Evolutionary conservation across 2,888 invertebrate species (phyloP).

Genomic region (Pocota personata): DNA sequence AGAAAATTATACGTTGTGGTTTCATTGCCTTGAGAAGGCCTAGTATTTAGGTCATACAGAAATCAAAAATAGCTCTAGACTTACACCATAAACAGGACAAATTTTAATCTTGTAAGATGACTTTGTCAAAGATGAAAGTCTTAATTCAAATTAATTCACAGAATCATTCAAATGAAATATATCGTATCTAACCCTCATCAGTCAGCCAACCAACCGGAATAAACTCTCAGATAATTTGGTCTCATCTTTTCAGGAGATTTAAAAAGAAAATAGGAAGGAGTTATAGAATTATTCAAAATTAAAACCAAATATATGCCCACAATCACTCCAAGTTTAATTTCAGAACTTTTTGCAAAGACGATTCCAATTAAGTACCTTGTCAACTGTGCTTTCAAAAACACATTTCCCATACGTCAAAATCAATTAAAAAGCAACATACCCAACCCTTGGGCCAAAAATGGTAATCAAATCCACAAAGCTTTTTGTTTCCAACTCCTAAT

Average conservation of each 20-base stretch:
- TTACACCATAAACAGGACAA: too few relatives aligned
- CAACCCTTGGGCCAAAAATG: neutral
- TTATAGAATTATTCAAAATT: neutral
- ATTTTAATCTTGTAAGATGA: too few relatives aligned
- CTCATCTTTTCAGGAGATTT: neutral
- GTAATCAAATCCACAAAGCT: neutral
- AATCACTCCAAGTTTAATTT: neutral
- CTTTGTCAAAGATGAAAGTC: too few relatives aligned
- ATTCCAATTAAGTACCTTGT: neutral
- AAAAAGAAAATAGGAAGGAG: neutral
- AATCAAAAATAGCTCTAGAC: too few relatives aligned
- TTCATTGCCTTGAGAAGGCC: too few relatives aligned
- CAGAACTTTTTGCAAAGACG: neutral
- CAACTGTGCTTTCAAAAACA: neutral
- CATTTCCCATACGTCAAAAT: neutral
- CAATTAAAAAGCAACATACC: neutral
- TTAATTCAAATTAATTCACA: neutral
- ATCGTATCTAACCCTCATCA: neutral
- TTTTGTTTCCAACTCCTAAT: neutral
- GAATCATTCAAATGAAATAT: neutral
- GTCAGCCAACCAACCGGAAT: neutral
- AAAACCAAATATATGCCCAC: neutral
- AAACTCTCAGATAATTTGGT: neutral
- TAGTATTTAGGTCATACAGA: too few relatives aligned
- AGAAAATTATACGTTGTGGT: too few relatives aligned